Evolutionary conservation across 2,797 vertebrate species (phyloP).

Genomic region (Cheirogaleus major): DNA sequence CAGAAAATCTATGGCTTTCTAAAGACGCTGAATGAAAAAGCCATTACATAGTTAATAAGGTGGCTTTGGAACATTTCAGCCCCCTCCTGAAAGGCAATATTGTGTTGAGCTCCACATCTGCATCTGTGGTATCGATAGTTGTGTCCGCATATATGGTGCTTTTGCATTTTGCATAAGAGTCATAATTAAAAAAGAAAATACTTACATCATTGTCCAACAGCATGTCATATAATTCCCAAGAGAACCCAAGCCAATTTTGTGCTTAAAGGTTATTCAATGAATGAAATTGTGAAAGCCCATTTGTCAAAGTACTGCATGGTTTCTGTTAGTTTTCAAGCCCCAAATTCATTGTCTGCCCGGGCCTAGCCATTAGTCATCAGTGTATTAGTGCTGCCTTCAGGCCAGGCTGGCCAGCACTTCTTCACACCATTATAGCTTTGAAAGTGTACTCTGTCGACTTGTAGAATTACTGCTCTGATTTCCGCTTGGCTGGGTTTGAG

Average conservation of each 20-base stretch:
- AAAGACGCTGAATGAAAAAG: slow-evolving; percentile 78
- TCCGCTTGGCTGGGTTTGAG: slow-evolving; percentile 88
- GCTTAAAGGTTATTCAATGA: slow-evolving; percentile 90
- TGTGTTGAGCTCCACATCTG: slow-evolving; percentile 35
- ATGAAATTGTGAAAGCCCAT: slow-evolving; percentile 92
- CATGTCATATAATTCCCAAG: slow-evolving; percentile 84
- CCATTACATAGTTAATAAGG: slow-evolving; percentile 79
- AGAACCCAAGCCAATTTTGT: slow-evolving; percentile 88
- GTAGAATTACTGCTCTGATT: slow-evolving; percentile 88
- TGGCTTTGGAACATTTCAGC: slow-evolving; percentile 46
- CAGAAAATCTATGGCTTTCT: slow-evolving; percentile 79
- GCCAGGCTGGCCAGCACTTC: slow-evolving; percentile 88
- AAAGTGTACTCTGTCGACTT: slow-evolving; percentile 86
- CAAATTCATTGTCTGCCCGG: slow-evolving; percentile 95
- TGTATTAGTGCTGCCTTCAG: slow-evolving; percentile 92
- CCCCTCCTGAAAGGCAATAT: slow-evolving; percentile 66
- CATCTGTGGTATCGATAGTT: slow-evolving; percentile 26
- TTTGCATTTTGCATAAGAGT: slow-evolving; percentile 83
- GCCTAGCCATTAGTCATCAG: slow-evolving; percentile 97
- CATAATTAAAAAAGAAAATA: slow-evolving; percentile 89
- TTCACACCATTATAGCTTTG: slow-evolving; percentile 87
- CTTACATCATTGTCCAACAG: slow-evolving; percentile 84
- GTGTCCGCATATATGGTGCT: slow-evolving; percentile 64
- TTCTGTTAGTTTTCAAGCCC: slow-evolving; percentile 93
- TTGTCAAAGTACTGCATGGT: slow-evolving; percentile 93